phyloP scores from a whole-genome alignment of 2,888 invertebrate genomes.

The Drosophila flavopinicola region DNA sequence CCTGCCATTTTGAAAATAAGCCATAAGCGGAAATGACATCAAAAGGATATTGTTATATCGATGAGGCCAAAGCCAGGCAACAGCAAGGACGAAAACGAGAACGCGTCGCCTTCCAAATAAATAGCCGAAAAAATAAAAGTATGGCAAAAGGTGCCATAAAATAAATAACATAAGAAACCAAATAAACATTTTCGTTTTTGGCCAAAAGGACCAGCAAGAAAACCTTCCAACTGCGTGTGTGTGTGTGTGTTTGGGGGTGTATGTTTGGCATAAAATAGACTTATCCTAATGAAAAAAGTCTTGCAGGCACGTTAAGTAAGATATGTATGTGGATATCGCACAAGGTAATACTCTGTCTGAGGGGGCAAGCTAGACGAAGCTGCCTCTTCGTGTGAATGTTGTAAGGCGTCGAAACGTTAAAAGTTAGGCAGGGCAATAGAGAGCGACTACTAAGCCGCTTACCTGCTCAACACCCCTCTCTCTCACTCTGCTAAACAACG shows the following conservation, averaged over 20 bases:
- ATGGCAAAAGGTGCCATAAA: constrained; percentile 78
- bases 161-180: constrained; percentile 77
- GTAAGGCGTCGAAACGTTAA: constrained; percentile 71
- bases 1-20: constrained; percentile 80
- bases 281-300: constrained; percentile 79
- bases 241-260: constrained; percentile 23
- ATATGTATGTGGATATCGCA: constrained; percentile 74
- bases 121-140: constrained; percentile 73
- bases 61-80: constrained; percentile 56
- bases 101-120: constrained; percentile 35
- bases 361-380: constrained; percentile 6
- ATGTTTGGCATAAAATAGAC: constrained; percentile 75
- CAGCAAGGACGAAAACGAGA: constrained; percentile 14
- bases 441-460: constrained; percentile 68
- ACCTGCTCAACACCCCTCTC: constrained; percentile 5
- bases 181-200: constrained; percentile 71
- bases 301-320: constrained; percentile 75
- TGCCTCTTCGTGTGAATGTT: constrained; percentile 8
- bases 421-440: constrained; percentile 70
- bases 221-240: constrained; percentile 33
- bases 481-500: background rate
- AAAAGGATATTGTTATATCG: constrained; percentile 79
- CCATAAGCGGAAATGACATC: constrained; percentile 79
- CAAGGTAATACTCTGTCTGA: constrained; percentile 27
- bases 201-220: constrained; percentile 42